phyloP scores from a whole-genome alignment of 2,888 invertebrate genomes.

The Dendrolimus pini region DNA sequence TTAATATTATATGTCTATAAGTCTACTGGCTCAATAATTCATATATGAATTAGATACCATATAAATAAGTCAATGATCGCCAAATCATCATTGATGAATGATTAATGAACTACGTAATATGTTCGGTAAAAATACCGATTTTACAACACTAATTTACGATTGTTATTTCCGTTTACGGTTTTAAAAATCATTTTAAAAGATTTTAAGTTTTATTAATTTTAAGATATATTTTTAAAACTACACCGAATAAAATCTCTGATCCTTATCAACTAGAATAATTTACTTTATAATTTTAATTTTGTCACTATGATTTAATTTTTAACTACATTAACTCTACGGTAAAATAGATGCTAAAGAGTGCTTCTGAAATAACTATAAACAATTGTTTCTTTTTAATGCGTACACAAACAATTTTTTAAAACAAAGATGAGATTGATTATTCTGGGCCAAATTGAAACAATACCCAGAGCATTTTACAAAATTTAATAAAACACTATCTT shows the following conservation, averaged over 20 bases:
- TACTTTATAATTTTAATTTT: neutral
- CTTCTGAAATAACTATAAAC: neutral
- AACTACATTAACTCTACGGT: neutral
- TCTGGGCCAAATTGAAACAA: no score
- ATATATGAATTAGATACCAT: conserved; percentile 1
- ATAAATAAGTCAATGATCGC: no score
- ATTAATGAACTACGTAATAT: neutral
- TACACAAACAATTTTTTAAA: no score
- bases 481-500: no score
- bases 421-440: no score
- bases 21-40: neutral
- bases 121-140: neutral
- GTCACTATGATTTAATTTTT: neutral
- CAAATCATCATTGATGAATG: no score
- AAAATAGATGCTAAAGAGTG: neutral
- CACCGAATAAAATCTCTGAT: neutral
- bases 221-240: neutral
- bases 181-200: neutral
- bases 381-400: no score
- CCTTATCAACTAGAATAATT: neutral
- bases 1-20: conserved; percentile 12
- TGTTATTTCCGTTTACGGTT: neutral
- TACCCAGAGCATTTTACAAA: no score
- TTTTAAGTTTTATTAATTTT: neutral
- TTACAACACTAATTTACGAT: neutral